Conservation (phyloP, 1,140 invertebrate species). For the Hycleus phaleratus region DNA sequence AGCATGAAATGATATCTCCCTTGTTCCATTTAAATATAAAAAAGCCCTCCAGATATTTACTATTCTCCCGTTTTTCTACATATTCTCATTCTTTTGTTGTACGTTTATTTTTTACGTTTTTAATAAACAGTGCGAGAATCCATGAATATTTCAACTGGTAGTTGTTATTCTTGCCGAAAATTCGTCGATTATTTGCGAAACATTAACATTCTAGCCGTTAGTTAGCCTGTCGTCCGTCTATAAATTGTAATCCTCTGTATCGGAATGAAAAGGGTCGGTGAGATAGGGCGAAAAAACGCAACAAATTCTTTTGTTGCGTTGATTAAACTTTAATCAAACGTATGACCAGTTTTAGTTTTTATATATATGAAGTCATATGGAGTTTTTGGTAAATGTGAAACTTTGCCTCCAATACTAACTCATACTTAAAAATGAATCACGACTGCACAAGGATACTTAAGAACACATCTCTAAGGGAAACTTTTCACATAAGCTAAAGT, state of each 20-base stretch:
- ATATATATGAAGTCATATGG: slow-evolving; percentile 1
- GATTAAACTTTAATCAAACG: slow-evolving; percentile 2
- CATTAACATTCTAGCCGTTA: background rate
- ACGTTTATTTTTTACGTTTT: too few relatives aligned
- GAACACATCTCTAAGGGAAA: slow-evolving; percentile 8
- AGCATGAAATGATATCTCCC: slow-evolving; percentile 3
- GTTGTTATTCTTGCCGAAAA: background rate
- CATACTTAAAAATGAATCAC: slow-evolving; percentile 15
- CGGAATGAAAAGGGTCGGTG: background rate
- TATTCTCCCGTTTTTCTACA: too few relatives aligned
- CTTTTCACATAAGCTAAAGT: slow-evolving; percentile 10
- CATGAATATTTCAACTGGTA: slow-evolving; percentile 19
- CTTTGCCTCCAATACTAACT: background rate
- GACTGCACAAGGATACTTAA: slow-evolving; percentile 11
- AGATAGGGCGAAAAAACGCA: too few relatives aligned
- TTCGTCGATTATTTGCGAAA: background rate
- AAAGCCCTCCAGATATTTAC: too few relatives aligned
- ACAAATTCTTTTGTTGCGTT: slow-evolving; percentile 1
- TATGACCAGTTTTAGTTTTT: slow-evolving; percentile 6
- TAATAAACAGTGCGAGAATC: too few relatives aligned
- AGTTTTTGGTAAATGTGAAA: slow-evolving; percentile 2
- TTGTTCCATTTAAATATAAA: too few relatives aligned
- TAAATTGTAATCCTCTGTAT: background rate
- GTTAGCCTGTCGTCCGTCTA: background rate
- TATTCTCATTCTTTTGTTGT: too few relatives aligned